These are phyloP conservation scores for Agrotis clavis DNA, from an alignment of 2,888 invertebrate genomes.

Conservation along the genomic window DNA sequence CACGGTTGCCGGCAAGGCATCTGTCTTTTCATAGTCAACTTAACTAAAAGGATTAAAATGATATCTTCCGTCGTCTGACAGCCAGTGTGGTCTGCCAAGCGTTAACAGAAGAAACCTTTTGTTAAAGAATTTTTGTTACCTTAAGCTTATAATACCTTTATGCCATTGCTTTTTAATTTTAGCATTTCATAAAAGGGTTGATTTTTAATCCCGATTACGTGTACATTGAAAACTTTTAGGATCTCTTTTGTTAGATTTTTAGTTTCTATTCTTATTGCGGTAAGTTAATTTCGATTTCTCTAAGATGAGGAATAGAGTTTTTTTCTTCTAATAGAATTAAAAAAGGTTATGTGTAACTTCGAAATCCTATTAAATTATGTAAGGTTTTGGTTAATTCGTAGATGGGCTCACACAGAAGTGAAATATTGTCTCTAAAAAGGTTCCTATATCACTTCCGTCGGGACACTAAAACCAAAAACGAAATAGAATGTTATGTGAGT, in stretches of 20 bases:
- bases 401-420: not conserved
- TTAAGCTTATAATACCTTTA: constrained; percentile 91
- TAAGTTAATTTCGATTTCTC: constrained; percentile 74
- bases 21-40: constrained; percentile 91
- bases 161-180: constrained; percentile 90
- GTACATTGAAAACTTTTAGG: constrained; percentile 79
- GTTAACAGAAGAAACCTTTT: constrained; percentile 88
- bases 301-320: constrained; percentile 55
- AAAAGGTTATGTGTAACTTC: constrained; percentile 65
- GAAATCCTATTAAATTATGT: constrained; percentile 66
- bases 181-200: constrained; percentile 88
- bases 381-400: constrained; percentile 7
- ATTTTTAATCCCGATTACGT: constrained; percentile 87
- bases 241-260: constrained; percentile 78
- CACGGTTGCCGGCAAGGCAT: constrained; percentile 84
- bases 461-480: not conserved
- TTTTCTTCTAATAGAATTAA: constrained; percentile 69
- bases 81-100: constrained; percentile 89
- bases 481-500: not conserved
- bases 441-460: constrained; percentile 4
- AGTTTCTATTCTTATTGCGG: constrained; percentile 79
- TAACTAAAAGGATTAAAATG: constrained; percentile 91
- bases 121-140: constrained; percentile 88
- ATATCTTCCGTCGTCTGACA: constrained; percentile 90
- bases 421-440: not conserved